phyloP scores from a whole-genome alignment of 2,113 vertebrate genomes.

The Leptodactylus fuscus region DNA sequence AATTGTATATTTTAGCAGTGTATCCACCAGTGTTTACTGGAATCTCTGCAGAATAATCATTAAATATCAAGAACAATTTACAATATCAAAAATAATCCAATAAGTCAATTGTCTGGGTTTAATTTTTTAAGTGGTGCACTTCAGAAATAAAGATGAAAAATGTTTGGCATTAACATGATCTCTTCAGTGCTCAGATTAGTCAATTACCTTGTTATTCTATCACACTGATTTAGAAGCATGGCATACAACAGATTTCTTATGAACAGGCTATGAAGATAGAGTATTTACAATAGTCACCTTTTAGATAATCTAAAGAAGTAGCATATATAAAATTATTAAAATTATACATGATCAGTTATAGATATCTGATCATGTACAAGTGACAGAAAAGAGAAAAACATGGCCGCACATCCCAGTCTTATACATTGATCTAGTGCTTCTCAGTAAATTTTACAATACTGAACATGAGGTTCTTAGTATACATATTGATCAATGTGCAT shows the following conservation, averaged over 20 bases:
- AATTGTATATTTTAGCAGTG: conserved; percentile 16
- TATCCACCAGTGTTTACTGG: conserved; percentile 23
- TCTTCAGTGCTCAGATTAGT: neutral
- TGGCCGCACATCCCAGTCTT: too few species aligned
- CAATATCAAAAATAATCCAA: neutral
- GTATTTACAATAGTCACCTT: neutral
- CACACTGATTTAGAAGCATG: neutral
- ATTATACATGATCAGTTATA: too few species aligned
- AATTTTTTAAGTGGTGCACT: conserved; percentile 31
- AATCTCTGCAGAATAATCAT: conserved; percentile 29
- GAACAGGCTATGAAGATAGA: neutral
- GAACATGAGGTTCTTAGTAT: too few species aligned
- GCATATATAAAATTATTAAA: too few species aligned
- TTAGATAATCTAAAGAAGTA: too few species aligned
- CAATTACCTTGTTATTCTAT: conserved; percentile 5
- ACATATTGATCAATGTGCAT: too few species aligned
- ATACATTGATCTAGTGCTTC: too few species aligned
- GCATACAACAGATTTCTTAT: neutral
- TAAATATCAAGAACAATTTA: conserved; percentile 32
- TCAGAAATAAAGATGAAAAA: conserved; percentile 15
- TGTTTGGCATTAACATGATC: neutral
- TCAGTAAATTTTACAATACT: too few species aligned
- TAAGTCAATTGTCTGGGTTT: conserved; percentile 30
- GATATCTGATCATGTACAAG: too few species aligned
- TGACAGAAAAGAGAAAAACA: too few species aligned